Percentiles rank a stretch among this genome's conserved stretches.
Evolutionary conservation across 2,797 vertebrate genomes (phyloP).

Genomic region (Poecilia gillii): DNA sequence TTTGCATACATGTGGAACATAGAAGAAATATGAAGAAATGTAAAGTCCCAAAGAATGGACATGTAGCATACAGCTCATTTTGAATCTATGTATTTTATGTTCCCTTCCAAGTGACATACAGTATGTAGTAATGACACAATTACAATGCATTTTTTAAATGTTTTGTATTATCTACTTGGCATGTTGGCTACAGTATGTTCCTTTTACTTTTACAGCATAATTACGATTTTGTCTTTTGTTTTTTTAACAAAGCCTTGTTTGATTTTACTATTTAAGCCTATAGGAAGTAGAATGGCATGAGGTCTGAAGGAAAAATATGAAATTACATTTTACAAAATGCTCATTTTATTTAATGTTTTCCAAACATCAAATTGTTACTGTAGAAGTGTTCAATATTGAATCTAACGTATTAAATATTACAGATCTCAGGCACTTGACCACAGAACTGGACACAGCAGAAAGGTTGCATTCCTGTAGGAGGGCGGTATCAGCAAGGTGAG

Average conservation of each 20-base stretch:
- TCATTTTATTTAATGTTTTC: not conserved
- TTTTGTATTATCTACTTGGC: not conserved
- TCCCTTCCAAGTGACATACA: not conserved
- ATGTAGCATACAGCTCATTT: not conserved
- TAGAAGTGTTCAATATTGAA: not conserved
- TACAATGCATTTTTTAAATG: no score
- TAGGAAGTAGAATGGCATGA: not conserved
- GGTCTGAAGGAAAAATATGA: not conserved
- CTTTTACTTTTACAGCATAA: not conserved
- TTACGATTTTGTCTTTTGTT: not conserved
- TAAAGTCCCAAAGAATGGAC: not conserved
- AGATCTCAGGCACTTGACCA: no score
- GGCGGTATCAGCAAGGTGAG: no score
- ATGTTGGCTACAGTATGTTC: not conserved
- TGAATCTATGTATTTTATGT: not conserved
- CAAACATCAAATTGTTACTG: not conserved
- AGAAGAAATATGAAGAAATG: not conserved
- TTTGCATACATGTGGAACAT: conserved; percentile 3
- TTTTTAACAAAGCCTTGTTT: not conserved
- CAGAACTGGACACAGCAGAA: no score
- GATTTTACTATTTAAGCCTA: not conserved
- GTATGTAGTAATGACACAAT: not conserved
- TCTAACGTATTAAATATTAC: not conserved
- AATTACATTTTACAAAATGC: not conserved
- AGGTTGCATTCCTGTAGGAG: no score